phyloP scores from a whole-genome alignment of 2,888 invertebrate genomes.

The Epirrhoe tristata region DNA sequence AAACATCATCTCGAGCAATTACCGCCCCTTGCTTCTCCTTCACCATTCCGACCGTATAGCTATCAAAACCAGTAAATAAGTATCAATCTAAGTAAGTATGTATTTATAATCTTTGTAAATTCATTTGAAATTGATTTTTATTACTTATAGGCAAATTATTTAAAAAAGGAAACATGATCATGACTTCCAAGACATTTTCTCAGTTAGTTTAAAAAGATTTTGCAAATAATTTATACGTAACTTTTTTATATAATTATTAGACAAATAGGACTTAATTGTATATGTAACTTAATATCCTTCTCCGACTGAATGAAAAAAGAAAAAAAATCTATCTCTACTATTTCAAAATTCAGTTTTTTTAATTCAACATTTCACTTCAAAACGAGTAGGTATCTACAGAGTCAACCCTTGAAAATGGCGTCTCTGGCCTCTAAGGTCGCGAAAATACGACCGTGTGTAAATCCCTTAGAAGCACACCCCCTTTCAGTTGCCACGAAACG shows the following conservation, averaged over 20 bases:
- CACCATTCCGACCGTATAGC: slow-evolving; percentile 21
- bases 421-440: slow-evolving; percentile 46
- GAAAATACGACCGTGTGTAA: slow-evolving; percentile 58
- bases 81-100: slow-evolving; percentile 4
- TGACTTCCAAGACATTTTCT: no score
- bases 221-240: no score
- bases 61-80: slow-evolving; percentile 8
- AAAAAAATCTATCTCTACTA: no score
- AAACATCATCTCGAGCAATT: slow-evolving; percentile 88
- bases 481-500: slow-evolving; percentile 72
- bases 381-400: slow-evolving; percentile 38
- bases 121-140: background rate
- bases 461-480: slow-evolving; percentile 70
- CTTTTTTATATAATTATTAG: no score
- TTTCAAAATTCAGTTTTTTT: background rate
- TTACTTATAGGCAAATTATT: background rate
- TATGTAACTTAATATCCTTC: no score
- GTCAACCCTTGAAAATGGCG: slow-evolving; percentile 66
- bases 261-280: no score
- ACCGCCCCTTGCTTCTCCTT: slow-evolving; percentile 63
- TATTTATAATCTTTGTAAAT: background rate
- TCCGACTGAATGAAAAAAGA: no score
- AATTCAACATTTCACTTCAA: slow-evolving; percentile 8
- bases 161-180: no score
- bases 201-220: no score